phyloP scores from a whole-genome alignment of 2,113 vertebrate species.

The Rhagologus leucostigma region DNA sequence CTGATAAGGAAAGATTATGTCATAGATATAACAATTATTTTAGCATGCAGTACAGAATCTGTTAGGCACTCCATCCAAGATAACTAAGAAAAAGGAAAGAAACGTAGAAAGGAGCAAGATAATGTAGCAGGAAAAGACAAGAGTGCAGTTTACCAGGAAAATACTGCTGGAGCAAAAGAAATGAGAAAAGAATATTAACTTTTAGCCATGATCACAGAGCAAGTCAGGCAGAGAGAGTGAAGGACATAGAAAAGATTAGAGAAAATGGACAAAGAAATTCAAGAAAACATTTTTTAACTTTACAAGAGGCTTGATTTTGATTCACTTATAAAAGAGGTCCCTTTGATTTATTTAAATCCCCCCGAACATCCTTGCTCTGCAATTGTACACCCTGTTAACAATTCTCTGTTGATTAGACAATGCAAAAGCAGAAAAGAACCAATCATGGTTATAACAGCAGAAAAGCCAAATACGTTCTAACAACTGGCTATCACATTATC shows the following conservation, averaged over 20 bases:
- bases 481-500: not conserved
- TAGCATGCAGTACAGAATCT: not conserved
- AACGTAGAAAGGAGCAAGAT: not conserved
- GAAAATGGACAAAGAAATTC: constrained; percentile 44
- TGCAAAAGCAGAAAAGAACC: constrained; percentile 31
- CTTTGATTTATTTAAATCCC: constrained; percentile 54
- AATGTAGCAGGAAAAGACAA: not conserved
- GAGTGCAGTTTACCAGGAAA: not conserved
- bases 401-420: constrained; percentile 57
- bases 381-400: constrained; percentile 37
- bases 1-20: constrained; percentile 28
- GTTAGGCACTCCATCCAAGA: not conserved
- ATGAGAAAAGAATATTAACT: not conserved
- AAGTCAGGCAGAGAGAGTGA: not conserved
- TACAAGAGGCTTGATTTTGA: constrained; percentile 60
- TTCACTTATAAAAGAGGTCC: constrained; percentile 18
- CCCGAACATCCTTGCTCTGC: constrained; percentile 3
- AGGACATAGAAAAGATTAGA: not conserved
- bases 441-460: not conserved
- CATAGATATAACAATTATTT: constrained; percentile 33
- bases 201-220: not conserved
- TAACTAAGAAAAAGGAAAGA: not conserved
- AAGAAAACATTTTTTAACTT: constrained; percentile 37
- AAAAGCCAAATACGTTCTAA: constrained; percentile 19
- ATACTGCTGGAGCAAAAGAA: not conserved